Base-by-base conservation (phyloP, 2,113 vertebrate species). In the Psittacara wagleri region DNA sequence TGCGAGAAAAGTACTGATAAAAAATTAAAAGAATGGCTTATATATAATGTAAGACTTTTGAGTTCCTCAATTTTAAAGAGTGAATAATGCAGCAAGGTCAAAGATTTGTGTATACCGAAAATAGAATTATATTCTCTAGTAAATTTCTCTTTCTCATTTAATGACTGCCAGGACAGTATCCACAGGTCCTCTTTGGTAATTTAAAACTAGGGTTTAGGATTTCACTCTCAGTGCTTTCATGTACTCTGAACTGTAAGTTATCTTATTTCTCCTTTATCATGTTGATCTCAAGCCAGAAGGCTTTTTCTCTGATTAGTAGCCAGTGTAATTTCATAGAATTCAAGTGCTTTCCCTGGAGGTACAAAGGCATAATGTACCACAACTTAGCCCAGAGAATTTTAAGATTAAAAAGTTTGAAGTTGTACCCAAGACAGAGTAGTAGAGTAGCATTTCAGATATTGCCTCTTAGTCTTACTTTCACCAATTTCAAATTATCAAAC, bases 1-100 rank as follows among this genome's bases (percentile, higher is more conserved):
- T 88, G 62, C 25, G 22, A 61, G 49, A 96, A 97, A 97, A 94
- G 55, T 84, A 73, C 41, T 66, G 57, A 93, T 91, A 87, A 93
- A 91, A 96, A 92, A 96, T 94, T 96, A 79, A 95, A 86, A 92
- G 43, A 92, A 24, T 37, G 66, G 28, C 29, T 44, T 84, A 90
- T 69, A 68, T 86, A 94, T 95, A 97, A 94, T 93, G 75, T 80
- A 85, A 94, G 75, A 90, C 67, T 92, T 94, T 46, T 69, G 23
- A 87, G 69, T 70, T 69, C 25, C 62, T 92, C 35, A 70, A n/a
- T 73, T 97, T 90, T 63, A 91, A 93, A 93, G 63, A 94, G 23
- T 93, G 84, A 96, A 94, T 95, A 96, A 94, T 95, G 57, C 48
- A 76, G 54, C 37, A 97, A 95, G 84, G 88, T 94, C 92, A 97